Evolutionary conservation across 2,113 vertebrate species (phyloP), one percentile per base, ranked within the genome.

Genomic region (Stegastes partitus): DNA sequence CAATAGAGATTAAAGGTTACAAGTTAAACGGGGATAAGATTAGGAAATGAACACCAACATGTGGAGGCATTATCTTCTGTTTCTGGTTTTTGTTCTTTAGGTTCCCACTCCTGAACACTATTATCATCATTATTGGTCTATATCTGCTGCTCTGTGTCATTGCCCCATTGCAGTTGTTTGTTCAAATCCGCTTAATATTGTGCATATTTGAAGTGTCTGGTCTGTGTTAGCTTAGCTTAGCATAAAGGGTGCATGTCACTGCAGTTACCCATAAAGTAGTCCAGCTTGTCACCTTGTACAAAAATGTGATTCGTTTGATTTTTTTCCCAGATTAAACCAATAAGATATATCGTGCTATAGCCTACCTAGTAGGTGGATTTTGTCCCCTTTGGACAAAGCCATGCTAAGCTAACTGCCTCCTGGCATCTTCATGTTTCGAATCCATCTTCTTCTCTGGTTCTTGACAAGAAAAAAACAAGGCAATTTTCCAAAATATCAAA

Each of bases 191-290:
- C n/a, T n/a, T n/a, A n/a, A n/a, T n/a, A n/a, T 37, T 16, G 34
- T 50, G 45, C n/a, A n/a, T 12, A 11, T 44, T 53, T 25, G 11
- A 66, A n/a, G 39, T 51, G 22, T 68, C 23, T 25, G 39, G 15
- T n/a, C 11, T 39, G 21, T 37, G 10, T 72, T 72, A 53, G 28
- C 39, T 58, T 55, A 59, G 45, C 26, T 65, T 39, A 67, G 54
- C 22, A 51, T 58, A 42, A 67, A 51, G 34, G 19, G 18, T 58
- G 21, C 8, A 25, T 49, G 26, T 56, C 45, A 22, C 49, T 21
- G 28, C 4, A 4, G 16, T 12, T 9, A n/a, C 12, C 11, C 18
- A 26, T 26, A 50, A 23, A 50, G 4, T 18, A 42, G 39, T 42
- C 39, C 4, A 14, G 39, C 14, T 4, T 15, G 39, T 15, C 14